Evolutionary conservation across 1,140 invertebrate genomes (phyloP), one percentile per base, ranked within the genome.

Genomic region (Brachionus paranguensis): DNA sequence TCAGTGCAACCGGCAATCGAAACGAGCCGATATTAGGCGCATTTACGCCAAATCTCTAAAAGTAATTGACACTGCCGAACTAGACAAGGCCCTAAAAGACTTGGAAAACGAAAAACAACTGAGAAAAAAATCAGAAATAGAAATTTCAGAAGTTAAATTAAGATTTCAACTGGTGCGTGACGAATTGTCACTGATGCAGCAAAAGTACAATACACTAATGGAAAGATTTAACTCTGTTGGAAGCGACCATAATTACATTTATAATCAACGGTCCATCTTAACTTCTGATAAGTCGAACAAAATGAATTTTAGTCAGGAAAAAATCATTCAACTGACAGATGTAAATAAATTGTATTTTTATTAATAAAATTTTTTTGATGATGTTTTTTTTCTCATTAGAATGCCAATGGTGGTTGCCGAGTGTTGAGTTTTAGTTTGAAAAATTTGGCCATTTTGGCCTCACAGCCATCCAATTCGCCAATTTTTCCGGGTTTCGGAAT

Each of bases 1-100:
- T 0, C 94, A 94, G 68, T 97, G 96, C 88, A 97, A 97, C 88
- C 91, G 91, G 29, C 93, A 92, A 89, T 93, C 94, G 0, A 87
- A 89, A 5, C 87, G 91, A 20, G 92, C 91, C 86, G 95, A 97
- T 87, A 92, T 97, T 68, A 88, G 94, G 33, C 90, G 92, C 72
- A 91, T 96, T 12, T 94, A 92, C 89, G 92, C 92, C 1, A 92
- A 91, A 85, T 91, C 91, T 72, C 84, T 90, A 8, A 86, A 91
- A 85, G 91, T 91, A 17, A 86, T 93, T 24, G 93, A 94, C 88
- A 93, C 92, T 7, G 88, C 89, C 1, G 93, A 93, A 86, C 87
- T 91, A 84, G 92, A 93, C 85, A 86, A 90, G 79, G 89, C 91
- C 41, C 86, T 91, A 47, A 85, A 89, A 53, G 89, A 92, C 14